These are phyloP conservation scores for Spisula solida DNA, from an alignment of 2,888 invertebrate genomes.

Conservation along the genomic window DNA sequence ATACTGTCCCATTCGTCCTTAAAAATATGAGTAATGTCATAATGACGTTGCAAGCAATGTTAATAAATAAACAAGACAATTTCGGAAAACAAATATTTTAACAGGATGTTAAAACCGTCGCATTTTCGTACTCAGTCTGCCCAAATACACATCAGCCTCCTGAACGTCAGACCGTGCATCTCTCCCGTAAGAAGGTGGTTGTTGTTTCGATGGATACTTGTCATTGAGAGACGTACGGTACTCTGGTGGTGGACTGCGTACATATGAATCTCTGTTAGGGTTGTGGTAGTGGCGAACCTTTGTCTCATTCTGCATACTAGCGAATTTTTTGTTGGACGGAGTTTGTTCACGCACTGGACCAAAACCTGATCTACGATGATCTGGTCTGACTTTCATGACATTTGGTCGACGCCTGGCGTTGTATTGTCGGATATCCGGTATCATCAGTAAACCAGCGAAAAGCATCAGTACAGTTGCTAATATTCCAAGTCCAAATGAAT, in stretches of 20 bases:
- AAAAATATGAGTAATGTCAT: no score
- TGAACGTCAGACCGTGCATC: constrained; percentile 50
- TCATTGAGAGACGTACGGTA: constrained; percentile 21
- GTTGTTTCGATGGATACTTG: not conserved
- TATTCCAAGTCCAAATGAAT: constrained; percentile 60
- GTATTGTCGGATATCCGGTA: constrained; percentile 64
- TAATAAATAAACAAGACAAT: no score
- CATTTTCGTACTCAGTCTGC: constrained; percentile 38
- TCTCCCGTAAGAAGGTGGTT: not conserved
- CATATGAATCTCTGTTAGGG: constrained; percentile 59
- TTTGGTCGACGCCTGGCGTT: constrained; percentile 29
- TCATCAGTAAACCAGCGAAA: constrained; percentile 64
- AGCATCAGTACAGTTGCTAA: constrained; percentile 54
- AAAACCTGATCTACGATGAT: constrained; percentile 32
- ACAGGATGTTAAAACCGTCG: constrained; percentile 34
- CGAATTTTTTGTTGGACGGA: constrained; percentile 56
- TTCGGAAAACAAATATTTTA: no score
- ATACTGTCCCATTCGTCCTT: no score
- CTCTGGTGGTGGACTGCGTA: constrained; percentile 54
- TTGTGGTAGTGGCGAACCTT: constrained; percentile 60
- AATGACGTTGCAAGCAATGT: no score
- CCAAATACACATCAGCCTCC: constrained; percentile 62
- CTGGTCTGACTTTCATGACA: constrained; percentile 17
- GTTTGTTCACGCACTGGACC: constrained; percentile 36
- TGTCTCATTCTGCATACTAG: constrained; percentile 38